Percentiles rank a stretch among this genome's conserved stretches.
Evolutionary conservation across 2,888 invertebrate species (phyloP).

Genomic region (Vesta saturnalis): DNA sequence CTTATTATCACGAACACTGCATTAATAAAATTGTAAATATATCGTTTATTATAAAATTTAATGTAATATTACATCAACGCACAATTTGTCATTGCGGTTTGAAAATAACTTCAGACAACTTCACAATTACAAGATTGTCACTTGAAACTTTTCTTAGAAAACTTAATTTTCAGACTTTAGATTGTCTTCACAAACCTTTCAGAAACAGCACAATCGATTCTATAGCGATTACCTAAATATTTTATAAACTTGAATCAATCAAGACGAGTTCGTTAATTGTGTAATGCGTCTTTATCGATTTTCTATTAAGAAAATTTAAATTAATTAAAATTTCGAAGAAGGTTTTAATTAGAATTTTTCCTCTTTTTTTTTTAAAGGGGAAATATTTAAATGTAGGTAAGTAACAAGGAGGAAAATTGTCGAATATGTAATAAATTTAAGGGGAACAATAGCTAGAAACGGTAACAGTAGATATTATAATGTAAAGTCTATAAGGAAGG

Average conservation of each 20-base stretch:
- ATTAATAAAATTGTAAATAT: slow-evolving; percentile 41
- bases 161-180: slow-evolving; percentile 55
- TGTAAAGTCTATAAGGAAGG: slow-evolving; percentile 33
- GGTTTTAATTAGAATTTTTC: no score
- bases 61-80: slow-evolving; percentile 45
- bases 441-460: slow-evolving; percentile 25
- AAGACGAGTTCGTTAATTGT: slow-evolving; percentile 4
- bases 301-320: neutral
- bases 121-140: slow-evolving; percentile 55
- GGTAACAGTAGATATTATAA: slow-evolving; percentile 23
- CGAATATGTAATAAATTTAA: slow-evolving; percentile 29
- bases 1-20: no score
- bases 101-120: slow-evolving; percentile 49
- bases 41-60: slow-evolving; percentile 48
- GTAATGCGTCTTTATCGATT: neutral
- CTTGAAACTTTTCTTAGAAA: slow-evolving; percentile 53
- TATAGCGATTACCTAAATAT: slow-evolving; percentile 44
- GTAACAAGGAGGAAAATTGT: slow-evolving; percentile 21
- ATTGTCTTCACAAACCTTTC: slow-evolving; percentile 53
- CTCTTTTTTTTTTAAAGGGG: neutral
- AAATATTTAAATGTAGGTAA: neutral
- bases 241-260: slow-evolving; percentile 38
- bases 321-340: no score
- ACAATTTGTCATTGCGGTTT: slow-evolving; percentile 48
- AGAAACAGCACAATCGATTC: slow-evolving; percentile 52